Conservation (phyloP, 2,888 invertebrate genomes). For the Pollenia labialis region DNA sequence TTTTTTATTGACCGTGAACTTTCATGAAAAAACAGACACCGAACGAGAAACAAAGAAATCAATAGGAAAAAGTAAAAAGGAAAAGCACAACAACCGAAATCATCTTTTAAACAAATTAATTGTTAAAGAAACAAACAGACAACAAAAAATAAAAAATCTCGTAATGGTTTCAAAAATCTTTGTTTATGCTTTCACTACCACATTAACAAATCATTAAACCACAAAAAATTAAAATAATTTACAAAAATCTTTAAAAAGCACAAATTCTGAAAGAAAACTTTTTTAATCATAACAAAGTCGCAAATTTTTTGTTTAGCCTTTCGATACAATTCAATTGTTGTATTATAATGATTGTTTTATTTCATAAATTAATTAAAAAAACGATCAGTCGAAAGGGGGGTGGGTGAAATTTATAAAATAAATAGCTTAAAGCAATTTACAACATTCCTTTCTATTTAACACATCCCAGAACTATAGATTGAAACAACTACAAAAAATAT, state of each 20-base stretch:
- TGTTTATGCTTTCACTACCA: neutral
- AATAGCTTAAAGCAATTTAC: conserved; percentile 31
- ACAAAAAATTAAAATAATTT: neutral
- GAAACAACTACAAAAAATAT: neutral
- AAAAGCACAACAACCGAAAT: neutral
- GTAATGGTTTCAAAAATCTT: conserved; percentile 1
- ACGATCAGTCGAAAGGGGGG: neutral
- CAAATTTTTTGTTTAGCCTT: neutral
- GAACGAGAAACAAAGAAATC: neutral
- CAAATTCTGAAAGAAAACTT: neutral
- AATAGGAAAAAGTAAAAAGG: conserved; percentile 15
- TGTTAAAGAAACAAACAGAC: neutral
- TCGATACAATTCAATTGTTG: conserved; percentile 29
- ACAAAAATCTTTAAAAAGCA: neutral
- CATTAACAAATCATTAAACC: conserved; percentile 6
- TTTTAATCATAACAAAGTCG: neutral
- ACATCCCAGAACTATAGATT: conserved; percentile 16
- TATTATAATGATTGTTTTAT: conserved; percentile 28
- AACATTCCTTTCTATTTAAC: conserved; percentile 39
- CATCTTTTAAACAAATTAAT: conserved; percentile 40
- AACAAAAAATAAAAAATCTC: neutral
- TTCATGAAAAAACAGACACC: conserved; percentile 39
- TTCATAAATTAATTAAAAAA: conserved; percentile 34
- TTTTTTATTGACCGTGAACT: conserved; percentile 66
- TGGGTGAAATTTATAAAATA: neutral